A percentile compares a stretch with the other conserved stretches of the same genome.
These are phyloP conservation scores for Silvanus unidentatus DNA, from an alignment of 2,888 invertebrate species.

Conservation along the genomic window DNA sequence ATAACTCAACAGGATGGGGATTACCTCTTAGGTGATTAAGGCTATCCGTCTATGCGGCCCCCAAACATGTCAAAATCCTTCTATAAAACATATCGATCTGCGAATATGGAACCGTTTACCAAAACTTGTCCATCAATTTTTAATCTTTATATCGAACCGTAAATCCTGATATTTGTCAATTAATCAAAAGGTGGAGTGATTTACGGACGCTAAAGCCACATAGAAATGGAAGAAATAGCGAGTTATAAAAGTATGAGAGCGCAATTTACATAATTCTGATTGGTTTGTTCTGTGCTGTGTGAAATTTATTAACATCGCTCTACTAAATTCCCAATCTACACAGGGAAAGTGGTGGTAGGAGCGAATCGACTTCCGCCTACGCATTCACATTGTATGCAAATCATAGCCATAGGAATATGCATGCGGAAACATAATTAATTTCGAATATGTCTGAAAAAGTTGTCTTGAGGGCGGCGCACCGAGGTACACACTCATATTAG, in stretches of 20 bases:
- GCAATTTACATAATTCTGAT: conserved; percentile 16
- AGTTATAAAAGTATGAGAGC: too few relatives aligned
- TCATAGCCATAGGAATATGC: conserved; percentile 30
- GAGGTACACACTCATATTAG: conserved; percentile 24
- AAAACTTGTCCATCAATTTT: background rate
- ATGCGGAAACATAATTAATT: conserved; percentile 32
- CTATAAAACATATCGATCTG: conserved; percentile 30
- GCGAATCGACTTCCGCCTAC: conserved; percentile 33
- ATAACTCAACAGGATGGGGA: conserved; percentile 45
- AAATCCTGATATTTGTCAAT: too few relatives aligned
- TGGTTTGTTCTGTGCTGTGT: conserved; percentile 31
- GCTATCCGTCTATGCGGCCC: conserved; percentile 43
- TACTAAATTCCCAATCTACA: too few relatives aligned
- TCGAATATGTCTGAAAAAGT: conserved; percentile 31
- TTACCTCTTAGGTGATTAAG: conserved; percentile 48
- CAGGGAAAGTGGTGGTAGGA: conserved; percentile 15
- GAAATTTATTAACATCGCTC: conserved; percentile 29
- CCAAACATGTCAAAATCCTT: conserved; percentile 28
- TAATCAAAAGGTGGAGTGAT: too few relatives aligned
- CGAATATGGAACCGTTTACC: too few relatives aligned
- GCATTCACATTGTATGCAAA: conserved; percentile 33
- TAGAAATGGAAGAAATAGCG: too few relatives aligned
- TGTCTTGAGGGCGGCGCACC: conserved; percentile 29
- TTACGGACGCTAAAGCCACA: too few relatives aligned
- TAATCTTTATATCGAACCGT: too few relatives aligned